A percentile compares a stretch with the other conserved stretches of the same genome.
These are phyloP conservation scores for Mystacides longicornis DNA, from an alignment of 2,888 invertebrate species.

Conservation along the genomic window DNA sequence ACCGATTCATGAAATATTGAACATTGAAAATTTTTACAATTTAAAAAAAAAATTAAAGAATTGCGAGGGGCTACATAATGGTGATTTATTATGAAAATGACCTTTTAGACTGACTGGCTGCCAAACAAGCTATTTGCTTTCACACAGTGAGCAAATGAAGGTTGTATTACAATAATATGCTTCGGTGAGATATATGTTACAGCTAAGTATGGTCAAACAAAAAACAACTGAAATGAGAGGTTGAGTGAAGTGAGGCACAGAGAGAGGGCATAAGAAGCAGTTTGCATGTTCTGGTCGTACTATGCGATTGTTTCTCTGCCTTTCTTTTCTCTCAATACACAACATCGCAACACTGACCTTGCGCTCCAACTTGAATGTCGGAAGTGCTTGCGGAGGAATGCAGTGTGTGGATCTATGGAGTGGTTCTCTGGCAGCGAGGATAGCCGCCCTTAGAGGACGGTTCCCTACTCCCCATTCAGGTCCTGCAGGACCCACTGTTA, in stretches of 20 bases:
- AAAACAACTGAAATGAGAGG: too few species aligned
- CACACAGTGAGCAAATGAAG: background rate
- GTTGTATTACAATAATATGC: background rate
- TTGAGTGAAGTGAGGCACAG: too few species aligned
- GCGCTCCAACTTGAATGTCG: slow-evolving; percentile 37
- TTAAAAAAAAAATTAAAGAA: too few species aligned
- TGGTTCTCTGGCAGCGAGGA: slow-evolving; percentile 47
- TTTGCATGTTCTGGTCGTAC: background rate
- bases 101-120: too few species aligned
- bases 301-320: too few species aligned
- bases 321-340: background rate
- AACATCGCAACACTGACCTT: slow-evolving; percentile 32
- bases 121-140: too few species aligned
- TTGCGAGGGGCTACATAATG: too few species aligned
- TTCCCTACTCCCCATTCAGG: slow-evolving; percentile 55
- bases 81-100: too few species aligned
- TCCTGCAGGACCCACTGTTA: slow-evolving; percentile 56
- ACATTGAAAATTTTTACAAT: too few species aligned
- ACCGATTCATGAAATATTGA: too few species aligned
- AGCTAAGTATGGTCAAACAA: too few species aligned
- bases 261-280: background rate
- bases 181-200: too few species aligned
- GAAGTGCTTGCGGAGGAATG: slow-evolving; percentile 51
- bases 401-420: slow-evolving; percentile 75
- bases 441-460: slow-evolving; percentile 48